Evolutionary conservation across 2,797 vertebrate species (phyloP), one percentile per base, ranked within the genome.

Genomic region (Squalus acanthias): DNA sequence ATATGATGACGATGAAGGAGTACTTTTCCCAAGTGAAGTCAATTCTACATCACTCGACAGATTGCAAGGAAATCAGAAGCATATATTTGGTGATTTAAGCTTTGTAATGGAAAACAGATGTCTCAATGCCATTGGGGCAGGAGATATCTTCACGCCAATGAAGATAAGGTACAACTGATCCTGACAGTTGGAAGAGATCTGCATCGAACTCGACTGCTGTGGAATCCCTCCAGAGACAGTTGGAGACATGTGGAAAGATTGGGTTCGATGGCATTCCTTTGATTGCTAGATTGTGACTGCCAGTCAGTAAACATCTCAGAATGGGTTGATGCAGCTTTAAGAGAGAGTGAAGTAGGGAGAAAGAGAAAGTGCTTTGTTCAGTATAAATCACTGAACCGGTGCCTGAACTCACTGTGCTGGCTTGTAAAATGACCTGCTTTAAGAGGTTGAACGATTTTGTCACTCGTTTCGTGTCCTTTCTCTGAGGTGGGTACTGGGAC

Each of bases 291-390:
- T 76, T 33, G 7, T 17, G 72, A 95, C n/a, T 13, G 67, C 24
- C 67, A 95, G 8, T 33, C 24, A 74, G 69, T 95, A 74, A 74
- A 95, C 94, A 46, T 69, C 65, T 22, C n/a, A 46, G 91, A 60
- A 76, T 76, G 50, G n/a, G 70, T 76, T 53, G 17, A 57, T 57
- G 70, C 93, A 95, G 93, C 69, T 95, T 53, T 10, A 60, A 96
- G 89, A 96, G 96, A 96, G 96, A 96, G 96, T 95, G 82, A 96
- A 96, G 85, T 76, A 96, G 46, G 96, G 96, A 96, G 97, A 97
- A 97, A 97, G 97, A 96, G 97, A 97, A 97, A 96, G 97, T 97
- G 96, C 97, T 98, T 97, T 94, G 96, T 97, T 98, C 98, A 96
- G 72, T 97, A 97, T 96, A 97, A 97, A 97, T 26, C 96, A 96